Conservation (phyloP, 1,140 invertebrate species). For the Aphelinus certus region DNA sequence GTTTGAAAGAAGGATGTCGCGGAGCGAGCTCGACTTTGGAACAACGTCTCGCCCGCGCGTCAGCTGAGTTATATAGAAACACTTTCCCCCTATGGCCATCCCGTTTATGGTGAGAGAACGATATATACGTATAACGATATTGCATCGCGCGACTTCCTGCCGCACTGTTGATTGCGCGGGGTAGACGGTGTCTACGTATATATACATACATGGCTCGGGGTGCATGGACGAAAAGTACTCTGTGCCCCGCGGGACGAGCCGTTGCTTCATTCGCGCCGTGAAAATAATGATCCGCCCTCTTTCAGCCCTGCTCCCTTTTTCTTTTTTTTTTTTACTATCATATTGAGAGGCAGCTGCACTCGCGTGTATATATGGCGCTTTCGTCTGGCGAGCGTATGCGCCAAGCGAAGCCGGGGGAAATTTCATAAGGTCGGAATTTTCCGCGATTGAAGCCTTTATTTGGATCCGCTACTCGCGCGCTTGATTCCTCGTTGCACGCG, state of each 20-base stretch:
- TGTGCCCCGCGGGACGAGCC: too few relatives aligned
- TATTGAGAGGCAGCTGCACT: background rate
- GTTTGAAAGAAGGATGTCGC: too few relatives aligned
- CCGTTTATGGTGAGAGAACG: background rate
- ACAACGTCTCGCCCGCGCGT: too few relatives aligned
- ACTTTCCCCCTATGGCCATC: background rate
- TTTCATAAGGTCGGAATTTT: constrained; percentile 19
- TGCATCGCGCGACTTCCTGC: background rate
- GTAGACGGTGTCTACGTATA: background rate
- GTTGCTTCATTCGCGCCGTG: constrained; percentile 22
- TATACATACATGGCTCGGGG: too few relatives aligned
- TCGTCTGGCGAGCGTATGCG: background rate
- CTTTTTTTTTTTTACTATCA: background rate
- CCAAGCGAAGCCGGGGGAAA: background rate
- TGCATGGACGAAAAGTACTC: too few relatives aligned
- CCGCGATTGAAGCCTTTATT: constrained; percentile 5
- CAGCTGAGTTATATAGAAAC: constrained; percentile 20
- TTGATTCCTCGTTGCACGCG: too few relatives aligned
- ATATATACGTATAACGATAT: constrained; percentile 5
- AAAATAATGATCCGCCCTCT: constrained; percentile 17
- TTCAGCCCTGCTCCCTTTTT: background rate
- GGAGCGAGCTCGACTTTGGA: too few relatives aligned
- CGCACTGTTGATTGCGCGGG: background rate
- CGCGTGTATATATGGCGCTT: constrained; percentile 1
- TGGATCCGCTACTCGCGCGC: constrained; percentile 1